These are phyloP conservation scores for Spheniscus mendiculus DNA, from an alignment of 2,113 vertebrate genomes.

Conservation along the genomic window DNA sequence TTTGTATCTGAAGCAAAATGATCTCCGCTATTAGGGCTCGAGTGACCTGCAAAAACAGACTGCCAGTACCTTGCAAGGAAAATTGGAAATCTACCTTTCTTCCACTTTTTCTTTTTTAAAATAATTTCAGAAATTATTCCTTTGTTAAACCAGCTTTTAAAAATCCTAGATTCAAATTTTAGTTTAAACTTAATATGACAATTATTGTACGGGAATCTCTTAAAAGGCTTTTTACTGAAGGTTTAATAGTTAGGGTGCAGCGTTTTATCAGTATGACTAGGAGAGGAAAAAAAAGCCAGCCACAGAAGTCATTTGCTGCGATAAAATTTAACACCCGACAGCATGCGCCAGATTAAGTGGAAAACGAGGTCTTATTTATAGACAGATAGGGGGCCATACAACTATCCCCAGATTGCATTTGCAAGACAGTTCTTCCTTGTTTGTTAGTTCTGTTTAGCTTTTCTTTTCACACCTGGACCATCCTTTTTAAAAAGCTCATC, in stretches of 20 bases:
- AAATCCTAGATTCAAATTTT: neutral
- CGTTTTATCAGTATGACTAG: neutral
- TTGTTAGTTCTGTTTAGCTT: neutral
- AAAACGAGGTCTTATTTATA: neutral
- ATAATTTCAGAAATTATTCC: neutral
- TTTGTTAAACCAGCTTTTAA: neutral
- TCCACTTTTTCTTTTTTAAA: accelerated
- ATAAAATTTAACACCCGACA: neutral
- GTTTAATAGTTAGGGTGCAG: neutral
- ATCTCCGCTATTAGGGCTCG: neutral
- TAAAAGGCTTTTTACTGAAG: neutral
- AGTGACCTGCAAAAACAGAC: neutral
- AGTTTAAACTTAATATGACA: neutral
- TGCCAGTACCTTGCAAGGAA: neutral
- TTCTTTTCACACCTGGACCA: neutral
- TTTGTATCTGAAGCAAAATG: neutral
- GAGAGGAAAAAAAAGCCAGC: neutral
- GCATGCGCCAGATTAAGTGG: neutral
- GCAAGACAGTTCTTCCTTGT: neutral
- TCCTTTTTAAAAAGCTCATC: neutral
- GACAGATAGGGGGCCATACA: neutral
- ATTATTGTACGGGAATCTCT: neutral
- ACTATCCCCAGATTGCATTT: neutral
- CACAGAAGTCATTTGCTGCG: neutral
- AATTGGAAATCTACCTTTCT: neutral